Conservation (phyloP, 2,888 invertebrate species). For the Drosophila monieri region DNA sequence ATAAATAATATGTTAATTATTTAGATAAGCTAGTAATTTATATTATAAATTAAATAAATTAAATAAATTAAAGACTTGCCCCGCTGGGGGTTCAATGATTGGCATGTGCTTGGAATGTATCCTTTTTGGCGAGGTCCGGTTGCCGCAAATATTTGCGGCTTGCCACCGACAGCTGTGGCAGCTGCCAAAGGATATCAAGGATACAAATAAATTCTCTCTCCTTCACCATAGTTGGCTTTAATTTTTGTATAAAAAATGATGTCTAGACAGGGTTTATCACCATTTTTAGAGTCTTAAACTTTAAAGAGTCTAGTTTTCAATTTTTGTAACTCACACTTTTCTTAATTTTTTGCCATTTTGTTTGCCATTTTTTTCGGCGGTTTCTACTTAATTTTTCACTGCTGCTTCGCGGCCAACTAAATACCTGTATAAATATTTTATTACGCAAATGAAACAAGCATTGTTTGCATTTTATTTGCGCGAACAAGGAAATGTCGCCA, state of each 20-base stretch:
- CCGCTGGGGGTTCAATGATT: not conserved
- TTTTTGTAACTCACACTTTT: not conserved
- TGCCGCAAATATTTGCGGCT: constrained; percentile 27
- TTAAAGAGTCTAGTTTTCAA: no score
- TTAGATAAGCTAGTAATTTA: not conserved
- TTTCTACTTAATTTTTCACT: constrained; percentile 45
- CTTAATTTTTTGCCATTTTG: not conserved
- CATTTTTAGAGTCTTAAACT: constrained; percentile 11
- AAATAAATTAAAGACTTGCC: not conserved
- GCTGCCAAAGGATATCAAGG: constrained; percentile 11
- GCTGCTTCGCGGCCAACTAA: constrained; percentile 61
- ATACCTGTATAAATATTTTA: constrained; percentile 78
- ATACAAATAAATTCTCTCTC: not conserved
- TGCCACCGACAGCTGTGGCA: constrained; percentile 33
- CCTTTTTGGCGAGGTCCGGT: constrained; percentile 1
- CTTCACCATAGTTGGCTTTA: no score
- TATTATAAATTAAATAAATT: not conserved
- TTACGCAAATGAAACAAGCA: constrained; percentile 77
- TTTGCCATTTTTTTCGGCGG: constrained; percentile 7
- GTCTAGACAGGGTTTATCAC: constrained; percentile 69
- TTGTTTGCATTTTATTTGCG: constrained; percentile 74
- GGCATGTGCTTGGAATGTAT: constrained; percentile 2
- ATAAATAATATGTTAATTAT: not conserved
- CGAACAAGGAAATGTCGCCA: constrained; percentile 46
- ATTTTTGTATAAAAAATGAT: constrained; percentile 58